Percentiles rank a stretch among this genome's conserved stretches.
Evolutionary conservation across 2,888 invertebrate genomes (phyloP).

Genomic region (Orchestes rusci): DNA sequence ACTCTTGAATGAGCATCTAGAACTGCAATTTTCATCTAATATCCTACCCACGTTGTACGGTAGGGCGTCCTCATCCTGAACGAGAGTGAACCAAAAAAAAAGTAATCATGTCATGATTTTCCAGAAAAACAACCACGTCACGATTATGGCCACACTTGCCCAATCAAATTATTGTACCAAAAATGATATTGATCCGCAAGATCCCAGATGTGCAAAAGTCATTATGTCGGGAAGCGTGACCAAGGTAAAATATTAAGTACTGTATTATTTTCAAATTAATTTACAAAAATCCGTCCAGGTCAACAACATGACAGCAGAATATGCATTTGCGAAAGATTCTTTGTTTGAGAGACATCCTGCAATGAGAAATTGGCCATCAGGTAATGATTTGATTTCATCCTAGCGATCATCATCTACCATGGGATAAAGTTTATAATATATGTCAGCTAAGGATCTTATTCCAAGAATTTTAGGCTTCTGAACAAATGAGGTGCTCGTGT

Average conservation of each 20-base stretch:
- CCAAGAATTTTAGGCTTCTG: too few relatives aligned
- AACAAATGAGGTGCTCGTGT: too few relatives aligned
- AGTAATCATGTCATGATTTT: too few relatives aligned
- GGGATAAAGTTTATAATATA: too few relatives aligned
- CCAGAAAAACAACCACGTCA: constrained; percentile 57
- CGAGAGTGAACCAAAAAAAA: too few relatives aligned
- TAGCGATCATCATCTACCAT: too few relatives aligned
- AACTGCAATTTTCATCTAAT: too few relatives aligned
- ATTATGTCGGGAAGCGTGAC: constrained; percentile 61
- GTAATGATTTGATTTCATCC: constrained; percentile 39
- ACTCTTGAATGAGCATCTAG: too few relatives aligned
- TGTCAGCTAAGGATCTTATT: too few relatives aligned
- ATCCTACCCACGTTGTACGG: too few relatives aligned
- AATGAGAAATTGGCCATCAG: constrained; percentile 60
- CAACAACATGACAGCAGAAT: constrained; percentile 30
- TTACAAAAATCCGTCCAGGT: too few relatives aligned
- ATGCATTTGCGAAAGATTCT: constrained; percentile 42
- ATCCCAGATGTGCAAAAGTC: constrained; percentile 68
- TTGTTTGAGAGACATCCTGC: constrained; percentile 64
- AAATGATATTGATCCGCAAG: constrained; percentile 62
- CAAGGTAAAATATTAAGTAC: constrained; percentile 44
- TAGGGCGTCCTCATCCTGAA: too few relatives aligned
- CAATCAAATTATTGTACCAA: constrained; percentile 59
- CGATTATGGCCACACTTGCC: constrained; percentile 62
- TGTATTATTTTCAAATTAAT: constrained; percentile 21